These are phyloP conservation scores for Phorcus lineatus DNA, from an alignment of 2,888 invertebrate genomes.

Conservation along the genomic window DNA sequence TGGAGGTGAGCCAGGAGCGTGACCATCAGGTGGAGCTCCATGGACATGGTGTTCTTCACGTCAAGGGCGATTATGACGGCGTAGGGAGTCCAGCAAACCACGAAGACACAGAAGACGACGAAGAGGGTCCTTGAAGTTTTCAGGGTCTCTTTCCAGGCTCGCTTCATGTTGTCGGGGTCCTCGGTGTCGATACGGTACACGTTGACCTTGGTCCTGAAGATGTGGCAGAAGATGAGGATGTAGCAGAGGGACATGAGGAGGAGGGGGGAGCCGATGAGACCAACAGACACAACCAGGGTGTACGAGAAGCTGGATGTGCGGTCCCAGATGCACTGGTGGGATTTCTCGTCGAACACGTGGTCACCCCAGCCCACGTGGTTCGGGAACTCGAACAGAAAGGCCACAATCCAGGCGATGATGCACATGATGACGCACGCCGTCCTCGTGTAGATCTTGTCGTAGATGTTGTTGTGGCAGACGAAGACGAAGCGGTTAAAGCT, in stretches of 20 bases:
- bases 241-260: slow-evolving; percentile 57
- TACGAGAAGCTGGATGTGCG: slow-evolving; percentile 65
- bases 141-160: slow-evolving; percentile 58
- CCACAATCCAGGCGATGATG: slow-evolving; percentile 57
- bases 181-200: slow-evolving; percentile 53
- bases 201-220: slow-evolving; percentile 55
- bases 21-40: slow-evolving; percentile 62
- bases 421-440: slow-evolving; percentile 54
- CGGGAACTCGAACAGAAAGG: slow-evolving; percentile 63
- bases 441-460: slow-evolving; percentile 54
- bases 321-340: slow-evolving; percentile 70
- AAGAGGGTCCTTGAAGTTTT: slow-evolving; percentile 62
- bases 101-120: slow-evolving; percentile 61
- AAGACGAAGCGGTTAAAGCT: slow-evolving; percentile 59
- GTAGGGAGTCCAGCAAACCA: slow-evolving; percentile 69
- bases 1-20: slow-evolving; percentile 67
- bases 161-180: slow-evolving; percentile 47
- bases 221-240: slow-evolving; percentile 59
- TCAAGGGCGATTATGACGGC: slow-evolving; percentile 63
- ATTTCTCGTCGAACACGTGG: slow-evolving; percentile 66
- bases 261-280: slow-evolving; percentile 59
- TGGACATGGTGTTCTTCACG: slow-evolving; percentile 46
- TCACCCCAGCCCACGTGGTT: slow-evolving; percentile 69
- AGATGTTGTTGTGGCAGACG: slow-evolving; percentile 43
- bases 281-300: slow-evolving; percentile 62